Percentiles rank a stretch among this genome's conserved stretches.
Evolutionary conservation across 1,140 invertebrate genomes (phyloP).

Genomic region (Bombus confusus): DNA sequence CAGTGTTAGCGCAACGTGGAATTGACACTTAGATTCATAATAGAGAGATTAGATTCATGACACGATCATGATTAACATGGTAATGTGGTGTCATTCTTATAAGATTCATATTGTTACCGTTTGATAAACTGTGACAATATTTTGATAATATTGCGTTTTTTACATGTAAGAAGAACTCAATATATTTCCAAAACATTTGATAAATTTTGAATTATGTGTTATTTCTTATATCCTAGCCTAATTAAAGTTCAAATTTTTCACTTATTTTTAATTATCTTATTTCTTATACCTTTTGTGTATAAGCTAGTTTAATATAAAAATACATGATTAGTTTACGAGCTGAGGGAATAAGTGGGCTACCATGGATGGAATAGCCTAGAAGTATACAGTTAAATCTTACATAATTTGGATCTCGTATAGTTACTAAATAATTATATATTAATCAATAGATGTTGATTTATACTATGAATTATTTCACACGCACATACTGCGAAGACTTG

Average conservation of each 20-base stretch:
- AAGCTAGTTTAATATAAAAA: slow-evolving; percentile 83
- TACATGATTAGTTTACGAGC: slow-evolving; percentile 83
- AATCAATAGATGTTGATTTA: slow-evolving; percentile 73
- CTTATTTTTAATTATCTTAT: slow-evolving; percentile 60
- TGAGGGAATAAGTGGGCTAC: slow-evolving; percentile 80
- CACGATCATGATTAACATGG: slow-evolving; percentile 75
- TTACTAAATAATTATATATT: slow-evolving; percentile 72
- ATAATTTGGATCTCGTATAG: slow-evolving; percentile 74
- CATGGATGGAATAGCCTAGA: slow-evolving; percentile 77
- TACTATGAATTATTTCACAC: slow-evolving; percentile 76
- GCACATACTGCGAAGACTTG: slow-evolving; percentile 69
- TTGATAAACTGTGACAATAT: slow-evolving; percentile 74
- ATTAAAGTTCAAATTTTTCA: slow-evolving; percentile 74
- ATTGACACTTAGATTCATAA: slow-evolving; percentile 81
- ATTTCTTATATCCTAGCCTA: slow-evolving; percentile 75
- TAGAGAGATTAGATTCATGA: too few species aligned
- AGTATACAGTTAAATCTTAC: slow-evolving; percentile 81
- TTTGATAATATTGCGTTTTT: slow-evolving; percentile 77
- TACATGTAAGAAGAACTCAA: slow-evolving; percentile 77
- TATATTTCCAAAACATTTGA: slow-evolving; percentile 79
- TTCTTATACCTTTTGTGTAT: slow-evolving; percentile 73
- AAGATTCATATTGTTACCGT: slow-evolving; percentile 69
- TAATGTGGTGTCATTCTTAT: slow-evolving; percentile 69
- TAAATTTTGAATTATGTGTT: slow-evolving; percentile 78
- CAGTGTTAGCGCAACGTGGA: slow-evolving; percentile 80